Percentiles rank a stretch among this genome's conserved stretches.
These are phyloP conservation scores for Ageneiosus marmoratus DNA, from an alignment of 2,113 vertebrate species.

Conservation along the genomic window DNA sequence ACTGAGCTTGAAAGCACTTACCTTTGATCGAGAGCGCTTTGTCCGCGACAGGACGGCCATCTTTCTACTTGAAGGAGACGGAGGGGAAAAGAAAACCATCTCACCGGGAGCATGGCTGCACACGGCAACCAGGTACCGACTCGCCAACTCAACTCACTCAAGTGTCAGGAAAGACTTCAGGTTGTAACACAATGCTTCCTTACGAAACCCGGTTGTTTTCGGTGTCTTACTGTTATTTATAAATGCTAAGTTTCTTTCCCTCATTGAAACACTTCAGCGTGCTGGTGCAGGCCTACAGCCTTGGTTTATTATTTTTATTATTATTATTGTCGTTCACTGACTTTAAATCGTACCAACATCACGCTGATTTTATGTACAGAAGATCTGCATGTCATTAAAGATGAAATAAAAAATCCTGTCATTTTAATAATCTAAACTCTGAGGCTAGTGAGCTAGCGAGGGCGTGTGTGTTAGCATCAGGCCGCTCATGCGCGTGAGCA, in stretches of 20 bases:
- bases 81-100: slow-evolving; percentile 38
- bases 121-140: slow-evolving; percentile 77
- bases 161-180: neutral
- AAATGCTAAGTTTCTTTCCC: too few species aligned
- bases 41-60: slow-evolving; percentile 11
- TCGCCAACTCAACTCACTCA: slow-evolving; percentile 37
- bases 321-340: neutral
- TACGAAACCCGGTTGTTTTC: neutral
- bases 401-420: too few species aligned
- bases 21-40: neutral
- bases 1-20: slow-evolving; percentile 55
- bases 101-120: slow-evolving; percentile 81
- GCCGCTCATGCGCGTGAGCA: slow-evolving; percentile 60
- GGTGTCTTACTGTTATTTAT: neutral
- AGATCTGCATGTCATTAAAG: neutral
- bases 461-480: slow-evolving; percentile 63
- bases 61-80: neutral
- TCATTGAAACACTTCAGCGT: slow-evolving; percentile 63
- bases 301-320: slow-evolving; percentile 61
- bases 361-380: neutral
- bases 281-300: slow-evolving; percentile 63
- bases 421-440: neutral
- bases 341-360: neutral
- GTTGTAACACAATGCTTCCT: too few species aligned
- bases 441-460: neutral